Base-by-base conservation (phyloP, 2,888 invertebrate genomes). In the Linyphia triangularis region DNA sequence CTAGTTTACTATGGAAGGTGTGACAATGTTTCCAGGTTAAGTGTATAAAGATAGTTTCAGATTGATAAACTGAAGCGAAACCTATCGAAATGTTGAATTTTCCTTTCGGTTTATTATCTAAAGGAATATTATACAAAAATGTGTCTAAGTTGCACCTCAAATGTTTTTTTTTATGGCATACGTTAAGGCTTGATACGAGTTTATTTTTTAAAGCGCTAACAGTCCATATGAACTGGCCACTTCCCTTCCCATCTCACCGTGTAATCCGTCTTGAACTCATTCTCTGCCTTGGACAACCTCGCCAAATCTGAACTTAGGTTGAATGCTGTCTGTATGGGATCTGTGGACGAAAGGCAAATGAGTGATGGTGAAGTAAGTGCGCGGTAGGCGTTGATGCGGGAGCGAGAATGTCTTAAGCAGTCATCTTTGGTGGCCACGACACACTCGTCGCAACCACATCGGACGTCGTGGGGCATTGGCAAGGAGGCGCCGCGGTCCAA, bases 261-360 rank as follows among this genome's bases (percentile, higher is more conserved):
- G 92, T 99, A 99, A 92, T 99, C 98, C 0, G 95, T 93, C 94
- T 98, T 97, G 93, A 99, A 99, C 94, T 99, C 99, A 93, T 99
- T 98, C 93, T 99, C 99, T 92, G 99, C 95, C 92, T 97, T 97
- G 92, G 98, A 98, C 79, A 99, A 95, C 90, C 98, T 96, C 84
- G 98, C 95, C 91, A 99, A 94, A 93, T 99, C 99, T 97, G 98
- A 98, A 89, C 98, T 98, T 89, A 99, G 95, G 94, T 99, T 98
- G 93, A 99, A 99, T 59, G 99, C 98, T n/a, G 99, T 99, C 90
- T 99, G 95, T 92, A 99, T 98, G 61, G 99, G 99, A 93, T 99
- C 99, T 94, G 98, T 98, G 91, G 98, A 98, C 90, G 98, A 98
- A 89, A 99, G 95, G 70, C 98, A 97, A 92, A 99, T 98, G 91